Conservation (phyloP, 2,797 vertebrate genomes). For the Melanotaenia nigrans region DNA sequence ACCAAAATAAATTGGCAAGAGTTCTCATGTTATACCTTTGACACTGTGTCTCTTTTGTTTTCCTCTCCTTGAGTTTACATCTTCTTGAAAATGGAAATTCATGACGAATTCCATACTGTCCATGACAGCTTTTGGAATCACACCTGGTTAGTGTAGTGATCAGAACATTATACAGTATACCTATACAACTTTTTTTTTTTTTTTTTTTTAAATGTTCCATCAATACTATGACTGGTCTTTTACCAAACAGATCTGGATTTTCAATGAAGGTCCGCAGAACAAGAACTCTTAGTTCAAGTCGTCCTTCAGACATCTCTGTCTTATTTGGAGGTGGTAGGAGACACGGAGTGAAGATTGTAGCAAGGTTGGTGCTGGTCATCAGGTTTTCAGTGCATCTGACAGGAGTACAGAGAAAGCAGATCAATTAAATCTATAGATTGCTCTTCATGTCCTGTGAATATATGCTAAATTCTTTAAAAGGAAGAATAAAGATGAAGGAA, state of each 20-base stretch:
- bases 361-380: conserved; percentile 92
- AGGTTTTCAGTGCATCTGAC: conserved; percentile 88
- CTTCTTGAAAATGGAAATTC: conserved; percentile 34
- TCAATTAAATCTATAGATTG: not conserved
- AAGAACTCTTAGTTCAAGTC: conserved; percentile 84
- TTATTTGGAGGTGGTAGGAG: conserved; percentile 86
- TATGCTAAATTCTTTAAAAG: not conserved
- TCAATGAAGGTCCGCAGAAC: conserved; percentile 87
- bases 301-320: conserved; percentile 85
- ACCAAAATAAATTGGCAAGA: not conserved
- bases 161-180: not conserved
- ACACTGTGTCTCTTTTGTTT: conserved; percentile 54
- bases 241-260: conserved; percentile 86
- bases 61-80: conserved; percentile 21
- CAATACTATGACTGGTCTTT: not conserved
- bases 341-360: conserved; percentile 90
- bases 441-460: not conserved
- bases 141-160: conserved; percentile 45
- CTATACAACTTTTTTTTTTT: not conserved
- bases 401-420: not conserved
- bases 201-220: not conserved
- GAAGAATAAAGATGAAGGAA: not conserved
- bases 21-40: conserved; percentile 47
- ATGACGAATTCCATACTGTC: conserved; percentile 65
- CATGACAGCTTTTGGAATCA: conserved; percentile 69